phyloP scores from a whole-genome alignment of 2,888 invertebrate genomes.

The Tuta absoluta region DNA sequence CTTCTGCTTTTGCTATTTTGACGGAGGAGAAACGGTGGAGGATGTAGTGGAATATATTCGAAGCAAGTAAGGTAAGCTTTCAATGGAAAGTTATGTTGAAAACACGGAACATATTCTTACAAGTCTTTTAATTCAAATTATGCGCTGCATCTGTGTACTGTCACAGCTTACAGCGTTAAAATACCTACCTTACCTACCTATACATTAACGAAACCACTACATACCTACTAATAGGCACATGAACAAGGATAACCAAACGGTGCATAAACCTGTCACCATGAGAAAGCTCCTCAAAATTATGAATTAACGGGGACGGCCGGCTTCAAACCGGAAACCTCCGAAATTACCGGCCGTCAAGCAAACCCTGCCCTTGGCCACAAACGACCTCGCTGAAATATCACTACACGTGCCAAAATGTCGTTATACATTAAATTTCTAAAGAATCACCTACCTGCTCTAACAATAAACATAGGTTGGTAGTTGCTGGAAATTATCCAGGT shows the following conservation, averaged over 20 bases:
- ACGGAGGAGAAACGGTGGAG: background rate
- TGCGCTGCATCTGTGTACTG: background rate
- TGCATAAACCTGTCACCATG: background rate
- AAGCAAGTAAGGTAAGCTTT: background rate
- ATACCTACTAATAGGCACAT: background rate
- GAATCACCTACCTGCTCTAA: background rate
- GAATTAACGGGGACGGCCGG: background rate
- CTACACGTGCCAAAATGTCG: slow-evolving; percentile 18
- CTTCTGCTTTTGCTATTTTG: background rate
- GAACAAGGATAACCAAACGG: background rate
- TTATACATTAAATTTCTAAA: slow-evolving; percentile 10
- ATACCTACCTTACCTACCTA: background rate
- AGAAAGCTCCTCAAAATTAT: slow-evolving; percentile 6
- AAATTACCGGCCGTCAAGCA: slow-evolving; percentile 19
- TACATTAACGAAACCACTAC: background rate
- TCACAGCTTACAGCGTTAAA: background rate
- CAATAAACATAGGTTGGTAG: background rate
- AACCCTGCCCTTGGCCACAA: slow-evolving; percentile 24
- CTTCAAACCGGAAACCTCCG: slow-evolving; percentile 24
- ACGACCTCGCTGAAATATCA: slow-evolving; percentile 23
- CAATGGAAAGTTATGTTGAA: background rate
- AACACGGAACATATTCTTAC: background rate
- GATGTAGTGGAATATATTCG: background rate
- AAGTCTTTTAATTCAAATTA: background rate
- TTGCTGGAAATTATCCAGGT: background rate